Conservation (phyloP, 2,888 invertebrate genomes). For the Adelphocoris suturalis region DNA sequence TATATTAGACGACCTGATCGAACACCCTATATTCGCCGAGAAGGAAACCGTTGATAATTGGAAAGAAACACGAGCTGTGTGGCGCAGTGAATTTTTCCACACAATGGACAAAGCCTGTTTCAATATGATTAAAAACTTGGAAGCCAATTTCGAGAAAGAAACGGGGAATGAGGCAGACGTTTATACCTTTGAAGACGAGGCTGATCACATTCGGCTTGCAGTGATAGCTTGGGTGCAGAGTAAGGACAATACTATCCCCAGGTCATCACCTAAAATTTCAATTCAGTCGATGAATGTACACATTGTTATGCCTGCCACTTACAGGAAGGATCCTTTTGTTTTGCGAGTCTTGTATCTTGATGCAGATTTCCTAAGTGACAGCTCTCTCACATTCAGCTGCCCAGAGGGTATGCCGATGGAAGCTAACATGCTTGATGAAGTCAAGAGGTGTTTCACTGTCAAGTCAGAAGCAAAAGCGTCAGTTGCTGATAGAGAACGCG, state of each 20-base stretch:
- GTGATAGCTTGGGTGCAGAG: constrained; percentile 65
- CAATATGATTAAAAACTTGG: constrained; percentile 79
- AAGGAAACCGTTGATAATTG: constrained; percentile 74
- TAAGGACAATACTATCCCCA: not conserved
- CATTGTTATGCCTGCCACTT: constrained; percentile 80
- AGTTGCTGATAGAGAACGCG: constrained; percentile 58
- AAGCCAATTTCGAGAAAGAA: constrained; percentile 49
- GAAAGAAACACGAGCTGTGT: constrained; percentile 75
- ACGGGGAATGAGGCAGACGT: constrained; percentile 41
- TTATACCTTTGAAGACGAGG: constrained; percentile 57
- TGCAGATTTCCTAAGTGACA: constrained; percentile 83
- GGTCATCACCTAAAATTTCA: constrained; percentile 79
- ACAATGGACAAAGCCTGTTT: constrained; percentile 81
- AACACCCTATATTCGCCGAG: constrained; percentile 74
- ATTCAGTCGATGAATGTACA: constrained; percentile 81
- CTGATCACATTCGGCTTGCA: constrained; percentile 47
- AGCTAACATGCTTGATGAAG: constrained; percentile 73
- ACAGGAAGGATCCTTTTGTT: constrained; percentile 81
- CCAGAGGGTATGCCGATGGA: constrained; percentile 78
- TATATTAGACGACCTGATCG: constrained; percentile 75
- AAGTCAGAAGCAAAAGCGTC: constrained; percentile 50
- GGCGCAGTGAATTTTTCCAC: constrained; percentile 79
- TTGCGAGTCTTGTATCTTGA: constrained; percentile 81
- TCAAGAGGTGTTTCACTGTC: constrained; percentile 37
- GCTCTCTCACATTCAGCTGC: constrained; percentile 77